Conservation (phyloP, 2,888 invertebrate species). For the Agrilus biguttatus region DNA sequence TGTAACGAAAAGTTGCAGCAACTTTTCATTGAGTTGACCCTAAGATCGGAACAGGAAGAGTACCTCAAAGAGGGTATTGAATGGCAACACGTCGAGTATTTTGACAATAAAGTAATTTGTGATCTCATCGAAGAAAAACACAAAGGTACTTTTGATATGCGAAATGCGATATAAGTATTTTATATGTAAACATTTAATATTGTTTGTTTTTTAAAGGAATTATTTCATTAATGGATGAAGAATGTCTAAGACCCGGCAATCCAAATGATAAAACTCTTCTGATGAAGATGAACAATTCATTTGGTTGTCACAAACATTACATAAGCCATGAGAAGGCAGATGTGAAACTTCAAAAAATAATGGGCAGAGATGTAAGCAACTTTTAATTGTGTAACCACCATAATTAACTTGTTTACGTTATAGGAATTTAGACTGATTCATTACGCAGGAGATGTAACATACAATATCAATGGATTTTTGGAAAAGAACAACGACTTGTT, state of each 20-base stretch:
- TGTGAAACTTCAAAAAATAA: conserved; percentile 63
- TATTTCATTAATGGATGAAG: conserved; percentile 78
- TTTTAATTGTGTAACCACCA: no score
- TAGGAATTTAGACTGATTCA: conserved; percentile 82
- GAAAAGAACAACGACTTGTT: conserved; percentile 90
- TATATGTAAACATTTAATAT: conserved; percentile 1
- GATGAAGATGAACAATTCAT: conserved; percentile 59
- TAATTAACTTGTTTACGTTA: conserved; percentile 15
- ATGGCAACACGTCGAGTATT: conserved; percentile 80
- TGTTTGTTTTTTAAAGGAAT: conserved; percentile 41
- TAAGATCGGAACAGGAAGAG: conserved; percentile 87
- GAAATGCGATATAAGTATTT: no score
- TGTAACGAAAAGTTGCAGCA: conserved; percentile 93
- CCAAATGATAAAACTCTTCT: conserved; percentile 71
- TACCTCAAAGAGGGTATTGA: conserved; percentile 81
- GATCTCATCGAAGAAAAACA: conserved; percentile 83
- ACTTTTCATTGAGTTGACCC: conserved; percentile 78
- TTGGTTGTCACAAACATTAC: conserved; percentile 68
- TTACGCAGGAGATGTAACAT: conserved; percentile 88
- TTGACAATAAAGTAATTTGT: conserved; percentile 88
- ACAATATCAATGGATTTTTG: conserved; percentile 72
- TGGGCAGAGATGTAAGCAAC: conserved; percentile 62
- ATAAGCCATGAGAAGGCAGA: conserved; percentile 70
- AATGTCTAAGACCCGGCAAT: conserved; percentile 81
- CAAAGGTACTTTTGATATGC: conserved; percentile 42